Evolutionary conservation across 2,113 vertebrate species (phyloP).

Genomic region (Rhabdomys dilectus): DNA sequence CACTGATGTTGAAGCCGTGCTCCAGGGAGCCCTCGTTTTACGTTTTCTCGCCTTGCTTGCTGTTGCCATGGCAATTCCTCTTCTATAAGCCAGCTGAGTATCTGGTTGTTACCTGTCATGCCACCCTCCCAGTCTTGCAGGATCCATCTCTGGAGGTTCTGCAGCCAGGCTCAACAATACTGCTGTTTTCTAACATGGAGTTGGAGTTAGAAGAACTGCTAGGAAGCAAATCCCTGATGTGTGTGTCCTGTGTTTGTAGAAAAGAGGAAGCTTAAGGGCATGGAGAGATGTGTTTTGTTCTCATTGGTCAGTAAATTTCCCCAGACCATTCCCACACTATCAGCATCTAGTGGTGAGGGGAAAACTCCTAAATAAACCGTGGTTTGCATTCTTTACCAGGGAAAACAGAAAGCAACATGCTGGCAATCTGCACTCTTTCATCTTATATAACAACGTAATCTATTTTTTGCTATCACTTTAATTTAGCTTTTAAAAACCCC

Average conservation of each 20-base stretch:
- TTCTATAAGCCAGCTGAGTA: background rate
- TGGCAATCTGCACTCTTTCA: background rate
- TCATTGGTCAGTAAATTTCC: constrained; percentile 55
- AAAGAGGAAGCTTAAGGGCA: background rate
- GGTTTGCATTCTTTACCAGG: background rate
- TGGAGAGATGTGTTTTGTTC: background rate
- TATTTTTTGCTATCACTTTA: background rate
- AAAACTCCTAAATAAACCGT: constrained; percentile 48
- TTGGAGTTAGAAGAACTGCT: background rate
- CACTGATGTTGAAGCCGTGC: background rate
- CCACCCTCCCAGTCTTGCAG: background rate
- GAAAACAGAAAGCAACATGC: background rate
- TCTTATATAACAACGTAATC: background rate
- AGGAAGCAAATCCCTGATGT: constrained; percentile 45
- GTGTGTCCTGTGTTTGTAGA: constrained; percentile 5
- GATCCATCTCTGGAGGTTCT: background rate
- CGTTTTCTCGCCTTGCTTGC: background rate
- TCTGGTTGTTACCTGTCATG: background rate
- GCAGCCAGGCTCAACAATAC: background rate
- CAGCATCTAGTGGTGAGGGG: background rate
- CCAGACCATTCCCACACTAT: background rate
- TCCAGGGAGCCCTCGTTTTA: background rate
- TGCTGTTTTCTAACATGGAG: background rate
- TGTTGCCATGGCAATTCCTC: background rate
- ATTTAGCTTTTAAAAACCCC: background rate